phyloP scores from a whole-genome alignment of 2,113 vertebrate genomes.

The Thalassarche chlororhynchos region DNA sequence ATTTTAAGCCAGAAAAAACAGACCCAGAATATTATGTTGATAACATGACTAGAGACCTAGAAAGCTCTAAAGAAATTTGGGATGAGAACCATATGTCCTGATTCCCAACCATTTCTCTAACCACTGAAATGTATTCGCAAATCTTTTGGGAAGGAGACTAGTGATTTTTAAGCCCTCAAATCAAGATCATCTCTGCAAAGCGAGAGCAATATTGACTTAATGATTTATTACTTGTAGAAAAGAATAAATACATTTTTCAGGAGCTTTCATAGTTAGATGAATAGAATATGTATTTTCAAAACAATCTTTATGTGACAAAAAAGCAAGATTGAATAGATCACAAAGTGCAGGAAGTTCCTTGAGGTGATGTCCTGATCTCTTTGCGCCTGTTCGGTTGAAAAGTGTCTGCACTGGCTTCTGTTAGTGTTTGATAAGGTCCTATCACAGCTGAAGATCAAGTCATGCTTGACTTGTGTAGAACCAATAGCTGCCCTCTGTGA shows the following conservation, averaged over 20 bases:
- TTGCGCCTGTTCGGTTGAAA: background rate
- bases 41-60: background rate
- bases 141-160: background rate
- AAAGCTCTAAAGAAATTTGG: background rate
- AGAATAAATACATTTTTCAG: background rate
- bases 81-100: background rate
- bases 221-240: background rate
- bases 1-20: slow-evolving; percentile 20
- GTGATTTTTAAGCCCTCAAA: background rate
- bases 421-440: background rate
- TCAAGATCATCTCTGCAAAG: background rate
- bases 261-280: background rate
- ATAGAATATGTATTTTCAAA: background rate
- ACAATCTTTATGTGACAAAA: background rate
- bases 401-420: background rate
- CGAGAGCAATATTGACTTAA: background rate
- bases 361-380: background rate
- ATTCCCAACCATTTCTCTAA: background rate
- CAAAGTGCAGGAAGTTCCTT: background rate
- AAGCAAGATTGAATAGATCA: background rate
- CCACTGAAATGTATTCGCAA: background rate
- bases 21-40: background rate
- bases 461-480: background rate
- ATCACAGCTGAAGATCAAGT: background rate
- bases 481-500: background rate